A percentile compares a stretch with the other conserved stretches of the same genome.
Evolutionary conservation across 2,113 vertebrate genomes (phyloP).

Genomic region (Burhinus bistriatus): DNA sequence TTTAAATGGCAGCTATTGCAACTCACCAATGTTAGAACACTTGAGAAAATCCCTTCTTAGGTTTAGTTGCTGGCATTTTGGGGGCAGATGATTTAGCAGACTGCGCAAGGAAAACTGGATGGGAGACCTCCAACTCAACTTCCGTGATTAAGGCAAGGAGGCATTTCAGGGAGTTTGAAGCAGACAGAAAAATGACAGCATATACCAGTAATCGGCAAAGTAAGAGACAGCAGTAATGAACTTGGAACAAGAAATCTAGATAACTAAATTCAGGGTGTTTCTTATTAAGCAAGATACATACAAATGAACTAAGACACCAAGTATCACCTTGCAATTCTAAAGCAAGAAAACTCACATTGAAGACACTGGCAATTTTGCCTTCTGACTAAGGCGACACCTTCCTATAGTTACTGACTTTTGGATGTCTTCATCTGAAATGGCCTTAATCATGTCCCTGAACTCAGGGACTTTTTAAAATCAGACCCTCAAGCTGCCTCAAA

Average conservation of each 20-base stretch:
- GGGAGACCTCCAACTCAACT: neutral
- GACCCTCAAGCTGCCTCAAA: neutral
- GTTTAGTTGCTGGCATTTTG: neutral
- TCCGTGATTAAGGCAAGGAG: neutral
- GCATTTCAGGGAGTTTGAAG: neutral
- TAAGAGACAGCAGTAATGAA: neutral
- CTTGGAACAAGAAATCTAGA: neutral
- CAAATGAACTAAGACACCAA: neutral
- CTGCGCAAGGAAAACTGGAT: neutral
- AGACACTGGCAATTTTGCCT: neutral
- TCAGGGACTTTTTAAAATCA: neutral
- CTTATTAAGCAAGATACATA: neutral
- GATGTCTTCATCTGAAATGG: neutral
- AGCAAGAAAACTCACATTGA: neutral
- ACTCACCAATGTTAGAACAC: neutral
- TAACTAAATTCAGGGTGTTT: neutral
- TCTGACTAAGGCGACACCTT: neutral
- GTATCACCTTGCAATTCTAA: neutral
- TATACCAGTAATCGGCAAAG: neutral
- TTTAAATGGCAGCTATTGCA: neutral
- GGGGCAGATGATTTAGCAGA: neutral
- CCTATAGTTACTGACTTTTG: neutral
- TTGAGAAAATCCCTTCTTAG: neutral
- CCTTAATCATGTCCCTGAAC: neutral
- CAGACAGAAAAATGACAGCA: neutral